These are phyloP conservation scores for Cirrhinus mrigala DNA, from an alignment of 2,797 vertebrate genomes.

Conservation along the genomic window DNA sequence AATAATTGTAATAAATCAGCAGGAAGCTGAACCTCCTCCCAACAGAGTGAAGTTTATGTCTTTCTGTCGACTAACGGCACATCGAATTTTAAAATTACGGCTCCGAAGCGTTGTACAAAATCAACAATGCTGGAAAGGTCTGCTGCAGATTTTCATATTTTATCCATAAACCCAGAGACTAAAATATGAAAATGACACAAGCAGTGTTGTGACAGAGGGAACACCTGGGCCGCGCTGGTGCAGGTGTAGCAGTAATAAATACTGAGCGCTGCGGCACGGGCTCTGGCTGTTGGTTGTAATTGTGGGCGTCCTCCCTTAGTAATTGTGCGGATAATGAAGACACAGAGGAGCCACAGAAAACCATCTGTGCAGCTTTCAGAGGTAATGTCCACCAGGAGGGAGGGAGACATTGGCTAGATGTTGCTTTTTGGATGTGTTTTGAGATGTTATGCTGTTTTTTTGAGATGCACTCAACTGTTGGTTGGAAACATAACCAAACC, in stretches of 20 bases:
- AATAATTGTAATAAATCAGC: constrained; percentile 4
- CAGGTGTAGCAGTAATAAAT: constrained; percentile 78
- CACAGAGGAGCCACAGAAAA: constrained; percentile 77
- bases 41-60: not conserved
- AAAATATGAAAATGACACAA: constrained; percentile 39
- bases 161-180: constrained; percentile 36
- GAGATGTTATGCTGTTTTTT: not conserved
- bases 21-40: not conserved
- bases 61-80: not conserved
- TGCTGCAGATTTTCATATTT: constrained; percentile 37
- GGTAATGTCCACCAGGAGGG: constrained; percentile 45
- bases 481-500: constrained; percentile 27
- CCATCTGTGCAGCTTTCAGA: constrained; percentile 78
- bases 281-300: constrained; percentile 76
- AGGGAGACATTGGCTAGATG: constrained; percentile 39
- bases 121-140: not conserved
- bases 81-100: not conserved
- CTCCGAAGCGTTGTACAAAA: not conserved
- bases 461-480: constrained; percentile 18
- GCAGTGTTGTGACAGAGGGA: constrained; percentile 43
- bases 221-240: constrained; percentile 65
- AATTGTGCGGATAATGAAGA: constrained; percentile 83
- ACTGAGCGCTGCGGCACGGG: constrained; percentile 62
- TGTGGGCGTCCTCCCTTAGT: constrained; percentile 78
- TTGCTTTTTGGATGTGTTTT: constrained; percentile 35